Percentiles rank a stretch among this genome's conserved stretches.
phyloP scores from a whole-genome alignment of 2,113 vertebrate species.

The Silurus glanis region DNA sequence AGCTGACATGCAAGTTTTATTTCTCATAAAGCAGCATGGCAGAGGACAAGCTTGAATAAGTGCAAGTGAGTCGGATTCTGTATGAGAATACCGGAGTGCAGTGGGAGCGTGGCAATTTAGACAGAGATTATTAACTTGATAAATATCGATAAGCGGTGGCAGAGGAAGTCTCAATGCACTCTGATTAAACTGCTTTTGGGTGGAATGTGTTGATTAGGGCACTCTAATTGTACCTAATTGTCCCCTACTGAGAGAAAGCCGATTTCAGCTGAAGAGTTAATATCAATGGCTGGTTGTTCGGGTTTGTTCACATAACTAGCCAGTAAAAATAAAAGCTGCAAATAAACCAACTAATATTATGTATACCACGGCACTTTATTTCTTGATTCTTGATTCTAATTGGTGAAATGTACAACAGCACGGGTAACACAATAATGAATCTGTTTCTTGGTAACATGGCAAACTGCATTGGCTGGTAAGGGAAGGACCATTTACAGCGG shows the following conservation, averaged over 20 bases:
- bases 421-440: not conserved
- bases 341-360: constrained; percentile 6
- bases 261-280: not conserved
- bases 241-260: constrained; percentile 11
- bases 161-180: constrained; percentile 48
- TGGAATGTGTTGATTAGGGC: constrained; percentile 31
- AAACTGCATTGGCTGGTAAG: not conserved
- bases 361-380: too few relatives aligned
- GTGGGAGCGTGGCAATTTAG: constrained; percentile 32
- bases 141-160: constrained; percentile 61
- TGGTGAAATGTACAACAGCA: not conserved
- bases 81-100: not conserved
- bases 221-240: constrained; percentile 8
- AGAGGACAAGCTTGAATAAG: constrained; percentile 6
- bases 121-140: constrained; percentile 61
- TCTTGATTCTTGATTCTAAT: not conserved
- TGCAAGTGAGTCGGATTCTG: not conserved
- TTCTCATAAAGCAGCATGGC: not conserved
- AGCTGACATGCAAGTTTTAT: constrained; percentile 19
- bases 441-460: not conserved
- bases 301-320: not conserved
- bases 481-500: not conserved
- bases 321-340: constrained; percentile 12
- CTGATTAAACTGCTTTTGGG: constrained; percentile 26
- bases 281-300: not conserved